Base-by-base conservation (phyloP, 2,888 invertebrate genomes). In the Oxycera nigricornis region DNA sequence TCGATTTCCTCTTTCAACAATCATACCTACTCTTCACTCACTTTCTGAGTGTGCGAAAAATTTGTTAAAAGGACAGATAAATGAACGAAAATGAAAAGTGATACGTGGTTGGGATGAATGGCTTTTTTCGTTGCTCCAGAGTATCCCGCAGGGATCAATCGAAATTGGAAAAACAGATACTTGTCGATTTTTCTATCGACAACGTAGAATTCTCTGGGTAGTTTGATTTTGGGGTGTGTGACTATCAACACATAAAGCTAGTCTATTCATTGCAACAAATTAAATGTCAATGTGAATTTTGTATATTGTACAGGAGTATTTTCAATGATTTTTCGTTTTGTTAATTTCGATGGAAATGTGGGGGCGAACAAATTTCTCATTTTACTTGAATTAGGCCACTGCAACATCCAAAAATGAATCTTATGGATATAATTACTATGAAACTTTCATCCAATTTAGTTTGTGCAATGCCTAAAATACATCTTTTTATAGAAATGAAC, bases 261-360 rank as follows among this genome's bases (percentile, higher is more conserved):
- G 22, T 35, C 61, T 62, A 52, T 35, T 72, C 52, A 39, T 24
- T 22, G 31, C 55, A 55, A 70, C 65, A 75, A 75, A 75, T 75
- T 73, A 75, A 75, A 72, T 75, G 75, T 75, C 75, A 75, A 67
- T 72, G 73, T 72, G 52, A 55, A 73, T 75, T 75, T 74, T 41
- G 67, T 74, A 55, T 72, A n/a, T 46, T n/a, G n/a, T n/a, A n/a
- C n/a, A n/a, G n/a, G n/a, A n/a, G n/a, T n/a, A n/a, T n/a, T n/a
- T n/a, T n/a, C n/a, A n/a, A n/a, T n/a, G n/a, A n/a, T n/a, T n/a
- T n/a, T n/a, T n/a, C n/a, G n/a, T n/a, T n/a, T n/a, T n/a, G n/a
- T n/a, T n/a, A n/a, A n/a, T n/a, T n/a, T n/a, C n/a, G n/a, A n/a
- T n/a, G n/a, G n/a, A n/a, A n/a, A n/a, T n/a, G n/a, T n/a, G n/a